Evolutionary conservation across 2,888 invertebrate genomes (phyloP).

Genomic region (Alloplasta piceator): DNA sequence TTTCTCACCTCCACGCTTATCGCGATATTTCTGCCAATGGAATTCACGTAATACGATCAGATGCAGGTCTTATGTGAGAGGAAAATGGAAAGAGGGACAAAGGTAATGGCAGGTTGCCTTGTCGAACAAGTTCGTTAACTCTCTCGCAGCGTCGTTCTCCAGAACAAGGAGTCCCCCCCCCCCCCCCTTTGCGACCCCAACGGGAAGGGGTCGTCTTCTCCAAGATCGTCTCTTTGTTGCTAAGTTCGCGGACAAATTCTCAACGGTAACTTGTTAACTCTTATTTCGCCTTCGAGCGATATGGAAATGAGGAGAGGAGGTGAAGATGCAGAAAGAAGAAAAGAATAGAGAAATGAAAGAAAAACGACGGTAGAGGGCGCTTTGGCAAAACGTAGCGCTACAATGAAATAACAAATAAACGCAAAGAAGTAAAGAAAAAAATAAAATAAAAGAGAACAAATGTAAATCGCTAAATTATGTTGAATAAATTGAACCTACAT

Average conservation of each 20-base stretch:
- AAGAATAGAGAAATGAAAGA: conserved; percentile 13
- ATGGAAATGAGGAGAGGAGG: conserved; percentile 55
- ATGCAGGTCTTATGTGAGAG: not conserved
- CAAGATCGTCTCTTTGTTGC: conserved; percentile 24
- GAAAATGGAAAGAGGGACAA: conserved; percentile 7
- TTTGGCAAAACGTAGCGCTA: conserved; percentile 13
- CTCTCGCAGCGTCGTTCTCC: conserved; percentile 9
- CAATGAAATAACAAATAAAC: conserved; percentile 34
- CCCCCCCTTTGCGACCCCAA: conserved; percentile 6
- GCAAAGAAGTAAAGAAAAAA: no score
- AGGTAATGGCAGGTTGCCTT: conserved; percentile 46
- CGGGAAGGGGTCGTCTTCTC: not conserved
- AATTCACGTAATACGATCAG: conserved; percentile 15
- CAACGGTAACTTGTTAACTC: conserved; percentile 59
- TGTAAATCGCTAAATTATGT: conserved; percentile 36
- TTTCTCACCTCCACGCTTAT: not conserved
- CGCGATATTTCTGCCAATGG: conserved; percentile 14
- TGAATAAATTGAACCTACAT: conserved; percentile 13
- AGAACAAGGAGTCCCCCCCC: not conserved
- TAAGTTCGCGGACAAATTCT: conserved; percentile 40
- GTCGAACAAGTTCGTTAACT: conserved; percentile 44
- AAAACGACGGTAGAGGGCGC: not conserved
- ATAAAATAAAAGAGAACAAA: no score
- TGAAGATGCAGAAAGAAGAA: conserved; percentile 31
- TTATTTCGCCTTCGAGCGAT: conserved; percentile 54